phyloP scores from a whole-genome alignment of 2,888 invertebrate species.

The Eupithecia inturbata region DNA sequence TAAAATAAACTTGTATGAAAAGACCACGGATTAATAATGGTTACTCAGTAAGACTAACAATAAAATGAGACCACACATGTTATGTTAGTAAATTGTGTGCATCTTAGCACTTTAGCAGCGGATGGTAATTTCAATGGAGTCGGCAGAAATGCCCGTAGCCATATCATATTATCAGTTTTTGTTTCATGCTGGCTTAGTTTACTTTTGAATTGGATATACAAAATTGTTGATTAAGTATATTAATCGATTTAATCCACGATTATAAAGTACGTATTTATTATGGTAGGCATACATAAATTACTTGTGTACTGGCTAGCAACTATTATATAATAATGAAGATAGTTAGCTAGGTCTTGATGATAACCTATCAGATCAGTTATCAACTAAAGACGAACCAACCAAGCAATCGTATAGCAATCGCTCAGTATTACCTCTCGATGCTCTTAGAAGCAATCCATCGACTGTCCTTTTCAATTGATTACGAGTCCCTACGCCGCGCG shows the following conservation, averaged over 20 bases:
- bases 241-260: not conserved
- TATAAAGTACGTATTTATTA: not conserved
- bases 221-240: not conserved
- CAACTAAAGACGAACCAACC: not conserved
- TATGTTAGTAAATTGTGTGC: not conserved
- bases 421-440: not conserved
- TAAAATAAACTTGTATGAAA: not conserved
- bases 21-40: too few species aligned
- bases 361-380: not conserved
- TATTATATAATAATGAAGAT: not conserved
- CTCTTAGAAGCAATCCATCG: not conserved
- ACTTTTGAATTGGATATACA: not conserved
- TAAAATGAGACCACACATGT: conserved; percentile 17
- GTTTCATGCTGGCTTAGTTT: not conserved
- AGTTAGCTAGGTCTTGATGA: not conserved
- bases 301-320: not conserved
- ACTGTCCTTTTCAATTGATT: conserved; percentile 16
- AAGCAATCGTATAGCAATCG: not conserved
- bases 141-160: not conserved
- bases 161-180: not conserved
- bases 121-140: not conserved
- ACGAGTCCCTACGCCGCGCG: too few species aligned
- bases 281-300: not conserved
- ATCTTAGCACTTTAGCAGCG: conserved; percentile 13
- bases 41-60: conserved; percentile 11